Evolutionary conservation across 2,797 vertebrate genomes (phyloP).

Genomic region (Oryzias dopingdopingensis): DNA sequence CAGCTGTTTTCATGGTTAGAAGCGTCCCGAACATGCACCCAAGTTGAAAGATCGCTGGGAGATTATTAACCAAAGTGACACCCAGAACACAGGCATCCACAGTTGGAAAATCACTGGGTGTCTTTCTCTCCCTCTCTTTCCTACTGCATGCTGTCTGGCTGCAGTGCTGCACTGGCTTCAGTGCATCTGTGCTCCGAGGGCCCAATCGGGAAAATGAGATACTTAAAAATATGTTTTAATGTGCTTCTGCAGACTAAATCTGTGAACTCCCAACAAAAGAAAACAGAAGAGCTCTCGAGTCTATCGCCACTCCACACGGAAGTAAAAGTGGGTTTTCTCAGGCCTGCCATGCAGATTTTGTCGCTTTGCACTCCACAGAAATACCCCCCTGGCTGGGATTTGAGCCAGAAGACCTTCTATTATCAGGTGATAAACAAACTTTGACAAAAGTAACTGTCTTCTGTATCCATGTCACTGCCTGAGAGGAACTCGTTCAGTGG

Average conservation of each 20-base stretch:
- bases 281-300: conserved; percentile 12
- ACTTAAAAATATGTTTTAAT: conserved; percentile 64
- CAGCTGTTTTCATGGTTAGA: conserved; percentile 84
- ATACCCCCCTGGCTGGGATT: too few relatives aligned
- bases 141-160: conserved; percentile 17
- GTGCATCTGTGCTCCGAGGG: conserved; percentile 60
- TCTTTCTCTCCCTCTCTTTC: conserved; percentile 23
- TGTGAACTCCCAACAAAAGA: neutral
- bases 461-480: too few relatives aligned
- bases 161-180: conserved; percentile 55
- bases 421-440: too few relatives aligned
- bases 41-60: conserved; percentile 78
- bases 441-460: too few relatives aligned
- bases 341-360: too few relatives aligned
- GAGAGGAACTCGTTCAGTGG: too few relatives aligned
- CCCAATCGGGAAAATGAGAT: conserved; percentile 65
- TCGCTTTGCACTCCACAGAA: too few relatives aligned
- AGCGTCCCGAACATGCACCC: conserved; percentile 76
- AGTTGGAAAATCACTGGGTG: conserved; percentile 62
- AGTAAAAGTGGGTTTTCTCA: too few relatives aligned
- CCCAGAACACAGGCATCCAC: conserved; percentile 68
- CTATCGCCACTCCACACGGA: too few relatives aligned
- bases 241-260: conserved; percentile 53
- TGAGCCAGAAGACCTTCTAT: too few relatives aligned
- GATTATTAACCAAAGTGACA: conserved; percentile 85